A percentile compares a stretch with the other conserved stretches of the same genome.
Evolutionary conservation across 2,888 invertebrate species (phyloP).

Genomic region (Himalopsyche tibetana): DNA sequence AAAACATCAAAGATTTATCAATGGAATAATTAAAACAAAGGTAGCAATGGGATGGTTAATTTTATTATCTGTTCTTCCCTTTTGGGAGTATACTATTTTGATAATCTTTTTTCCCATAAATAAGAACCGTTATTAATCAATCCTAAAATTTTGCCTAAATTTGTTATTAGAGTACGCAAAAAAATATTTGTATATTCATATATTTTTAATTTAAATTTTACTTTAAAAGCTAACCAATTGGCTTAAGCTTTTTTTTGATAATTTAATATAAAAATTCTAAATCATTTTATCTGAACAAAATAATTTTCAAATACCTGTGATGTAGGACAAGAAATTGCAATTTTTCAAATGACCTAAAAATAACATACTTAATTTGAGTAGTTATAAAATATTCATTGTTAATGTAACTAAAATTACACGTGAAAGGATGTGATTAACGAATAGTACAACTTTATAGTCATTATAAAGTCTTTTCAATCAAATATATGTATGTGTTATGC

Average conservation of each 20-base stretch:
- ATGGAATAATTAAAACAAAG: not conserved
- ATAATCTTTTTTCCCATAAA: constrained; percentile 8
- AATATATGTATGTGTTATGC: not conserved
- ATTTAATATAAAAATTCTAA: too few relatives aligned
- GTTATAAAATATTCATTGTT: too few relatives aligned
- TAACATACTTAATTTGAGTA: not conserved
- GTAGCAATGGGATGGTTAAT: not conserved
- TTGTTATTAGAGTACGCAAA: not conserved
- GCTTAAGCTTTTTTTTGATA: too few relatives aligned
- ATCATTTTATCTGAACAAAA: too few relatives aligned
- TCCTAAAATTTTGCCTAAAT: not conserved
- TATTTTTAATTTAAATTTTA: too few relatives aligned
- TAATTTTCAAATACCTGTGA: too few relatives aligned
- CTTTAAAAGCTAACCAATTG: too few relatives aligned
- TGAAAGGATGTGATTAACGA: too few relatives aligned
- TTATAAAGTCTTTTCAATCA: constrained; percentile 7
- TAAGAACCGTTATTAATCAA: constrained; percentile 41
- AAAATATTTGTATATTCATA: too few relatives aligned
- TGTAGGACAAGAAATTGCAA: too few relatives aligned
- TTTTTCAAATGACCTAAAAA: not conserved
- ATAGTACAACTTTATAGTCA: not conserved
- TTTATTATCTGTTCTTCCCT: not conserved
- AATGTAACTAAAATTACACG: too few relatives aligned
- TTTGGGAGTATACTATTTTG: not conserved
- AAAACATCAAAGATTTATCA: constrained; percentile 2